Conservation (phyloP, 2,797 vertebrate species). For the Phrynocephalus forsythii region DNA sequence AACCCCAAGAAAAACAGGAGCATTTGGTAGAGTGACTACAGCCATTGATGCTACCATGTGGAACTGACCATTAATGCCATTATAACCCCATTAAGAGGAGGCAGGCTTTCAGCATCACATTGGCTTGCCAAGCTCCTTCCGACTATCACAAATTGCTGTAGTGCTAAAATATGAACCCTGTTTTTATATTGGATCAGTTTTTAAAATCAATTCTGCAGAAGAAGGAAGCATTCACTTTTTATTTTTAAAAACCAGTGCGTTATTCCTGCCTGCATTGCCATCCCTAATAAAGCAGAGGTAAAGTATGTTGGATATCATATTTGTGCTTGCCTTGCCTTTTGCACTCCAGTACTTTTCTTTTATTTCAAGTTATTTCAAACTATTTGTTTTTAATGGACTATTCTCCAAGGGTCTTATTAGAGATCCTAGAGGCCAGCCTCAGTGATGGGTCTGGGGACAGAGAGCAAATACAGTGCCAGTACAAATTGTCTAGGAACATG, state of each 20-base stretch:
- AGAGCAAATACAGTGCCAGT: neutral
- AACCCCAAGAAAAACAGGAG: too few relatives aligned
- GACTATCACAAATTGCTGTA: neutral
- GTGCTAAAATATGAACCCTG: neutral
- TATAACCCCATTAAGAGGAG: neutral
- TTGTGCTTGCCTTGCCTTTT: slow-evolving; percentile 10
- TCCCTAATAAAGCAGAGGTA: neutral
- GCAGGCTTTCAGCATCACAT: neutral
- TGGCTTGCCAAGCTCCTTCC: too few relatives aligned
- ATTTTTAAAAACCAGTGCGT: neutral
- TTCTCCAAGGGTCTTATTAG: slow-evolving; percentile 9
- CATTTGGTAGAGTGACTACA: too few relatives aligned
- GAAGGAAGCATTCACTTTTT: neutral
- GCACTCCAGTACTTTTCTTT: slow-evolving; percentile 19
- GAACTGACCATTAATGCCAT: neutral
- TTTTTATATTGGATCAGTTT: neutral
- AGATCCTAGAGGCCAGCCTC: slow-evolving; percentile 3
- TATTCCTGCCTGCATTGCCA: neutral
- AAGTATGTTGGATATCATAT: neutral
- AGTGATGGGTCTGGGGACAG: neutral
- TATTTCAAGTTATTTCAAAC: slow-evolving; percentile 18
- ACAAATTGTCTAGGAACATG: neutral
- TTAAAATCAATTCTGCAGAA: neutral
- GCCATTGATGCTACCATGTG: neutral
- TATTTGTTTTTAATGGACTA: slow-evolving; percentile 25